phyloP scores from a whole-genome alignment of 2,888 invertebrate species.

The Scaeva pyrastri region DNA sequence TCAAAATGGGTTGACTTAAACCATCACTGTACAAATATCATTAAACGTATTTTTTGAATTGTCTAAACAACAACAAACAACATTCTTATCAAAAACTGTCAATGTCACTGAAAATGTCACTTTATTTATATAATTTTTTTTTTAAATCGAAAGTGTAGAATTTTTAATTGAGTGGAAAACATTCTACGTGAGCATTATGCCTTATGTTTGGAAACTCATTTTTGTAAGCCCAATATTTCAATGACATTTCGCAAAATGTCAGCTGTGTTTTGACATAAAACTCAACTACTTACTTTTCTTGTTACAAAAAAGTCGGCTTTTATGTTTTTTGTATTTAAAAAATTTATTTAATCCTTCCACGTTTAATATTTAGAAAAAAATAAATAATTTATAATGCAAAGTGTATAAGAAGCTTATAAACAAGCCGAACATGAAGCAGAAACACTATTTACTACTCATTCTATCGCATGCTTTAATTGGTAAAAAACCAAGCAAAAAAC shows the following conservation, averaged over 20 bases:
- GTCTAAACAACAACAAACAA: too few species aligned
- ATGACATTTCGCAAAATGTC: slow-evolving; percentile 22
- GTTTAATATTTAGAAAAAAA: slow-evolving; percentile 3
- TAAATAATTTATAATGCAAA: slow-evolving; percentile 58
- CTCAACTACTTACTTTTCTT: slow-evolving; percentile 32
- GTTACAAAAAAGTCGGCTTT: slow-evolving; percentile 62
- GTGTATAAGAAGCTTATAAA: slow-evolving; percentile 31
- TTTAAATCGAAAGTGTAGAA: too few species aligned
- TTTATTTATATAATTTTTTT: too few species aligned
- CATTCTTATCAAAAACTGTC: too few species aligned
- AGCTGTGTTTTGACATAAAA: slow-evolving; percentile 61
- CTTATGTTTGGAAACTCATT: neutral
- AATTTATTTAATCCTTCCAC: slow-evolving; percentile 9
- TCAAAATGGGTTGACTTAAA: too few species aligned
- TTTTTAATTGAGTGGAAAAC: too few species aligned
- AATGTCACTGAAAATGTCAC: too few species aligned
- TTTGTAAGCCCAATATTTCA: slow-evolving; percentile 37
- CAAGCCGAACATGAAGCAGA: slow-evolving; percentile 80
- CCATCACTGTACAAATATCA: too few species aligned
- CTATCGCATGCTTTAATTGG: slow-evolving; percentile 83
- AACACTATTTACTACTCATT: slow-evolving; percentile 79
- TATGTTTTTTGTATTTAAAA: slow-evolving; percentile 45
- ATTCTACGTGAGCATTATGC: neutral
- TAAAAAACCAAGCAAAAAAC: slow-evolving; percentile 77
- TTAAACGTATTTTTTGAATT: too few species aligned